Evolutionary conservation across 2,113 vertebrate species (phyloP).

Genomic region (Cinclus mexicanus): DNA sequence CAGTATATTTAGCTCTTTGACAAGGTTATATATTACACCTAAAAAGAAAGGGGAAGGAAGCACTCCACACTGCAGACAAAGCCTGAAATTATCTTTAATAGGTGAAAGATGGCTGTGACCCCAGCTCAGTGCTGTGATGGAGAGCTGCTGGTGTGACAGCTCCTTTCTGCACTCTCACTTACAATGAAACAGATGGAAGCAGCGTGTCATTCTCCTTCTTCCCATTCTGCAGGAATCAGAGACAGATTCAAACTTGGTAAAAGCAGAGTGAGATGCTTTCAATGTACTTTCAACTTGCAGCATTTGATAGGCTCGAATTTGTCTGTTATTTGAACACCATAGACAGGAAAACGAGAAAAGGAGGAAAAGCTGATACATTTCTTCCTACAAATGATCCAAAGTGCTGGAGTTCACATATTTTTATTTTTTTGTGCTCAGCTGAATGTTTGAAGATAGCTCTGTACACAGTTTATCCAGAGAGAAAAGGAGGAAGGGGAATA

Average conservation of each 20-base stretch:
- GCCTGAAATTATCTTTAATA: conserved; percentile 63
- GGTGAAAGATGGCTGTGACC: conserved; percentile 60
- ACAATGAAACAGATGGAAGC: conserved; percentile 47
- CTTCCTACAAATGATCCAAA: not conserved
- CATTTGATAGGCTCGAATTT: conserved; percentile 17
- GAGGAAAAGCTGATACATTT: not conserved
- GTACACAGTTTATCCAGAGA: not conserved
- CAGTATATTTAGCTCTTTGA: conserved; percentile 56
- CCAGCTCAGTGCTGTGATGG: not conserved
- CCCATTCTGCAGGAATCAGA: conserved; percentile 5
- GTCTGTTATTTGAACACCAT: conserved; percentile 7
- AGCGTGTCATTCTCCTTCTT: not conserved
- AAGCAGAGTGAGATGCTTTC: conserved; percentile 4
- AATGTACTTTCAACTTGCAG: conserved; percentile 13
- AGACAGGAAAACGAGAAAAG: not conserved
- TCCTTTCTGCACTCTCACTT: conserved; percentile 7
- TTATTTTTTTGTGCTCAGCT: not conserved
- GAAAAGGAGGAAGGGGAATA: not conserved
- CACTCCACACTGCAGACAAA: conserved; percentile 32
- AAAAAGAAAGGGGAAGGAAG: conserved; percentile 45
- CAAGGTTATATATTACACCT: conserved; percentile 68
- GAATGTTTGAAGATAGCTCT: not conserved
- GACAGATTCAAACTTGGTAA: conserved; percentile 2
- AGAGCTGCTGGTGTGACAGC: conserved; percentile 53
- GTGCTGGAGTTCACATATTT: not conserved